Percentiles rank a stretch among this genome's conserved stretches.
Evolutionary conservation across 2,888 invertebrate genomes (phyloP).

Genomic region (Drosophila ustulata): DNA sequence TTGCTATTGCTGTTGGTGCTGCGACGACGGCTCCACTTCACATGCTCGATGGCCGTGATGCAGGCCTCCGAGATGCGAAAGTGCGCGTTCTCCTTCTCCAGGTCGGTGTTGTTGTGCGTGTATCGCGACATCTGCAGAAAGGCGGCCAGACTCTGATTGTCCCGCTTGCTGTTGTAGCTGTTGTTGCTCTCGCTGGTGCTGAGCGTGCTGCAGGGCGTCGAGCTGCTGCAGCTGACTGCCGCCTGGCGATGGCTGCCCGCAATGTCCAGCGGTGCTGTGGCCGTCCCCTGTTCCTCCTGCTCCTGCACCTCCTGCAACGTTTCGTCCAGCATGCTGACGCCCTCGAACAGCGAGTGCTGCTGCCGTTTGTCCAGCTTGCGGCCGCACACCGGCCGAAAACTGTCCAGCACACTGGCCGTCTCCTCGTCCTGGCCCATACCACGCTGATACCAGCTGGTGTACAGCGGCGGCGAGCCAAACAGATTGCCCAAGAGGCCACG

Average conservation of each 20-base stretch:
- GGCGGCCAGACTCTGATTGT: slow-evolving; percentile 89
- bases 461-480: slow-evolving; percentile 78
- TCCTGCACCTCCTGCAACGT: not conserved
- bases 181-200: slow-evolving; percentile 64
- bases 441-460: slow-evolving; percentile 75
- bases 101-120: slow-evolving; percentile 89
- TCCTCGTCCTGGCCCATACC: slow-evolving; percentile 38
- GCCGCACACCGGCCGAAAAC: slow-evolving; percentile 82
- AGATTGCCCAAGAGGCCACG: slow-evolving; percentile 74
- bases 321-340: slow-evolving; percentile 68
- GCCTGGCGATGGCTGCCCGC: slow-evolving; percentile 11
- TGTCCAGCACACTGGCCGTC: slow-evolving; percentile 71
- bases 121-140: slow-evolving; percentile 91
- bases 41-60: slow-evolving; percentile 92
- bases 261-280: slow-evolving; percentile 57
- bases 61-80: slow-evolving; percentile 94
- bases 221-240: slow-evolving; percentile 25
- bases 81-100: slow-evolving; percentile 94
- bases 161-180: slow-evolving; percentile 46
- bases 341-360: slow-evolving; percentile 80
- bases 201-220: slow-evolving; percentile 29
- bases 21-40: slow-evolving; percentile 87
- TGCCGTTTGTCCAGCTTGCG: slow-evolving; percentile 80
- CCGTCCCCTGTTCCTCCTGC: not conserved
- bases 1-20: not conserved